These are phyloP conservation scores for Pristionchus japonicus DNA, from an alignment of 2,888 invertebrate genomes.

Conservation along the genomic window DNA sequence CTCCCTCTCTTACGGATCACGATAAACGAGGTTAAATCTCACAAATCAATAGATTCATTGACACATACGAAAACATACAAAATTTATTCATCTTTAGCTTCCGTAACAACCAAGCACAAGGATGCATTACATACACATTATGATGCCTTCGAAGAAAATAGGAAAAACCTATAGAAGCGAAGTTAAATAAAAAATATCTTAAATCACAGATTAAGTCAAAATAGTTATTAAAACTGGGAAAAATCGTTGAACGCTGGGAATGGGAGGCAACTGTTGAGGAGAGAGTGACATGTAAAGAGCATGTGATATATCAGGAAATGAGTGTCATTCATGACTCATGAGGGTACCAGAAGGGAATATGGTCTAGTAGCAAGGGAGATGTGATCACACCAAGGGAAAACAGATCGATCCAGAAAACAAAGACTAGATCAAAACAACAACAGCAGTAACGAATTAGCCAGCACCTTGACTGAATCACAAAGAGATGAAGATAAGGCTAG, in stretches of 20 bases:
- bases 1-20: slow-evolving; percentile 22
- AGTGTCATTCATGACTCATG: too few species aligned
- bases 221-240: neutral
- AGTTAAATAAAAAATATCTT: too few species aligned
- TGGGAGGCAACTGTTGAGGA: neutral
- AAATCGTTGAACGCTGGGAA: neutral
- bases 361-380: neutral
- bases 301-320: neutral
- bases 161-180: neutral
- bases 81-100: neutral
- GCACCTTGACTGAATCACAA: slow-evolving; percentile 3
- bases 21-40: slow-evolving; percentile 43
- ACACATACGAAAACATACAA: neutral
- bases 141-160: too few species aligned
- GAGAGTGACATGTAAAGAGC: neutral
- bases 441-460: neutral
- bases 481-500: neutral
- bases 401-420: neutral
- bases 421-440: neutral
- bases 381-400: neutral
- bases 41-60: neutral
- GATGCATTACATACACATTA: too few species aligned
- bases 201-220: neutral
- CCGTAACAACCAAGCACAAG: neutral
- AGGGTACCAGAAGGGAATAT: neutral